These are phyloP conservation scores for Psittacula derbiana DNA, from an alignment of 2,797 vertebrate genomes.

Conservation along the genomic window DNA sequence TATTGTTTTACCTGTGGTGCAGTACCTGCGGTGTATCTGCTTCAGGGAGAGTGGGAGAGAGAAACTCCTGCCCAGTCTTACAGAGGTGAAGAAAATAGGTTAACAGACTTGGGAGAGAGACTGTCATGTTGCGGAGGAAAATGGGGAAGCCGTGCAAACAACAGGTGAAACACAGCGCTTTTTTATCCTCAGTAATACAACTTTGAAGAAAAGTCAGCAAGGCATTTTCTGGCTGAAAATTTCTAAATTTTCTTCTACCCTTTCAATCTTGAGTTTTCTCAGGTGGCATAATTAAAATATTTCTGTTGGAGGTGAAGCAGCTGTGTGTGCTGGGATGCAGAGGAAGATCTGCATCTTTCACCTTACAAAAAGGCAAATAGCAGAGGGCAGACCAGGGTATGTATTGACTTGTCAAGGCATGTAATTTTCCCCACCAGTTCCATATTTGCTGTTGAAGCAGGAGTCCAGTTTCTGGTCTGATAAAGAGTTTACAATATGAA, in stretches of 20 bases:
- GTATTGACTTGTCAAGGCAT: fast-evolving
- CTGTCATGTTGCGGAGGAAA: no score
- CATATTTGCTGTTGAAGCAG: background rate
- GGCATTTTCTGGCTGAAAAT: background rate
- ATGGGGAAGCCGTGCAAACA: background rate
- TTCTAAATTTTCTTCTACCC: background rate
- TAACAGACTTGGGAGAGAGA: background rate
- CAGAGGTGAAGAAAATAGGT: background rate
- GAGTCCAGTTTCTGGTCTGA: background rate
- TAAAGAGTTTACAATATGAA: background rate
- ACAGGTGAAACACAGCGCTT: background rate
- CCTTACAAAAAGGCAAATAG: no score
- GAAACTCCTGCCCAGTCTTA: background rate
- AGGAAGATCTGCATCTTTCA: background rate
- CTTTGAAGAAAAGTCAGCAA: background rate
- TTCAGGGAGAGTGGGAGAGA: background rate
- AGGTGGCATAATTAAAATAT: background rate
- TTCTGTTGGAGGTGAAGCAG: background rate
- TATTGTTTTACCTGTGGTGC: background rate
- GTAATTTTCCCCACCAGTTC: background rate
- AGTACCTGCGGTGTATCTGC: background rate
- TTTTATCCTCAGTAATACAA: background rate
- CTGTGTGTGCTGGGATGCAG: background rate
- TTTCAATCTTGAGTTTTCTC: background rate
- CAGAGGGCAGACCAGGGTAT: background rate